Evolutionary conservation across 2,113 vertebrate species (phyloP).

Genomic region (Macroglossus sobrinus): DNA sequence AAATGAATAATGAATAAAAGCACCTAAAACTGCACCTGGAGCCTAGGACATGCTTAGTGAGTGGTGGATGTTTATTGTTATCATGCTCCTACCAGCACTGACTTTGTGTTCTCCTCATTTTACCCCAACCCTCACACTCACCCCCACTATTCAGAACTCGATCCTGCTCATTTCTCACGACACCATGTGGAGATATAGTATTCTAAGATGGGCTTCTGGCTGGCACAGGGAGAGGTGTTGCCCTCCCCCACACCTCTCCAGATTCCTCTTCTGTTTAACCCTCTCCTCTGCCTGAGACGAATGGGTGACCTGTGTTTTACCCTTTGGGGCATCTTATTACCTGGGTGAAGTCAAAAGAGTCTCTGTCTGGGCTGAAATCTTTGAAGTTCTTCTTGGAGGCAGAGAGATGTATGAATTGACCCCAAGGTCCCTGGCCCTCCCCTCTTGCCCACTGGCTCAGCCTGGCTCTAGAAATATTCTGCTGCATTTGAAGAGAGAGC

Average conservation of each 20-base stretch:
- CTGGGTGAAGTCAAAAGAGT: background rate
- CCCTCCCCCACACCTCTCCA: accelerated
- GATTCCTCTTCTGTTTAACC: background rate
- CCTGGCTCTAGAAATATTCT: background rate
- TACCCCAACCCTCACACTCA: too few relatives aligned
- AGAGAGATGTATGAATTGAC: background rate
- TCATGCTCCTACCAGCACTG: background rate
- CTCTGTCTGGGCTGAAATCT: background rate
- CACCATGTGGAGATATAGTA: background rate
- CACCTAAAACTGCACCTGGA: background rate
- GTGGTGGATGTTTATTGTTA: too few relatives aligned
- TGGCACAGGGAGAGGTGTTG: background rate
- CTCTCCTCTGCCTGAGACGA: background rate
- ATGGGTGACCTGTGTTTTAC: background rate
- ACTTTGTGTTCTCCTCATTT: background rate
- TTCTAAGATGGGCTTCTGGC: background rate
- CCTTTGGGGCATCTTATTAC: background rate
- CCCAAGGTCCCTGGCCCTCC: background rate
- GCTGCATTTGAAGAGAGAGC: background rate
- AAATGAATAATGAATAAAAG: background rate
- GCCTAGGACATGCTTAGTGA: background rate
- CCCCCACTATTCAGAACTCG: background rate
- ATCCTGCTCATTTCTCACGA: background rate
- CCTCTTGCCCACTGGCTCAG: background rate
- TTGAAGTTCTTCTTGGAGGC: background rate